Evolutionary conservation across 2,113 vertebrate genomes (phyloP).

Genomic region (Hypanus sabinus): DNA sequence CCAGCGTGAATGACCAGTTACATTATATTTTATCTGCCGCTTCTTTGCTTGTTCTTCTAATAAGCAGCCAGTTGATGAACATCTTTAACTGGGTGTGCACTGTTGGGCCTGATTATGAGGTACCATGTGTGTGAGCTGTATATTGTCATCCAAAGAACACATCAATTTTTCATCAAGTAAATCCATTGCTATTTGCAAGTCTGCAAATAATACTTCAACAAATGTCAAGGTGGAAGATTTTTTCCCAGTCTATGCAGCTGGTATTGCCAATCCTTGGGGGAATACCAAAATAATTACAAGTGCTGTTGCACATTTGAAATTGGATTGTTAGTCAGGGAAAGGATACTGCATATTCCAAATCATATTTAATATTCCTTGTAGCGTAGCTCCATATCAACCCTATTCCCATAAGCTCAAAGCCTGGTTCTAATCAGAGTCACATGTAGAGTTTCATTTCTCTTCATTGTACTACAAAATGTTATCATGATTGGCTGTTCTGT

Average conservation of each 20-base stretch:
- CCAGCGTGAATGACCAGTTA: too few relatives aligned
- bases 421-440: constrained; percentile 21
- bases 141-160: neutral
- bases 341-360: neutral
- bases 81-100: neutral
- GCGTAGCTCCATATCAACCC: neutral
- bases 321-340: neutral
- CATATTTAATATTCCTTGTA: constrained; percentile 16
- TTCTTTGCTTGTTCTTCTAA: too few relatives aligned
- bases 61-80: neutral
- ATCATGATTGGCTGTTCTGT: neutral
- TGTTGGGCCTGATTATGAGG: neutral
- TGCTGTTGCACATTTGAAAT: constrained; percentile 26
- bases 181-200: neutral
- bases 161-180: constrained; percentile 22
- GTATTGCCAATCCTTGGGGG: constrained; percentile 1
- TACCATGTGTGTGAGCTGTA: neutral
- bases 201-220: neutral
- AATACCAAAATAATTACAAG: constrained; percentile 30
- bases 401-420: constrained; percentile 11
- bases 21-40: too few relatives aligned
- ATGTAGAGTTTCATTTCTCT: neutral
- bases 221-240: neutral
- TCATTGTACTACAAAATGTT: constrained; percentile 8
- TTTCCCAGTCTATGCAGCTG: constrained; percentile 19